phyloP scores from a whole-genome alignment of 2,888 invertebrate species.

The Netelia inedita region DNA sequence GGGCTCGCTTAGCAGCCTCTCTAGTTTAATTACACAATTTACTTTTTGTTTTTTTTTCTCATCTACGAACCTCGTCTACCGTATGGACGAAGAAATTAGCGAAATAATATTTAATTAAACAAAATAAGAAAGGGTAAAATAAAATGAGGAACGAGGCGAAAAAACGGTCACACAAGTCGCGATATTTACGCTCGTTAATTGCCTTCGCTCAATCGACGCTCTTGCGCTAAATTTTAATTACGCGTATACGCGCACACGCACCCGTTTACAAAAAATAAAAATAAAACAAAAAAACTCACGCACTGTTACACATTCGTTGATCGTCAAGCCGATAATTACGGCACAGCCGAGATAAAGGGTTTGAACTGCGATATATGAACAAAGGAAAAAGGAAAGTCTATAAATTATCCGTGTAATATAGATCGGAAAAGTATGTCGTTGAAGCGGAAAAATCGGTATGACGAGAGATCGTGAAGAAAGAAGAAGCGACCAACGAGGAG shows the following conservation, averaged over 20 bases:
- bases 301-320: neutral
- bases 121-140: neutral
- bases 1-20: conserved; percentile 16
- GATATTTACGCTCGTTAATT: conserved; percentile 9
- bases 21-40: conserved; percentile 13
- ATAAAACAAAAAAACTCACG: neutral
- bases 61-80: neutral
- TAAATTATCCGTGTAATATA: neutral
- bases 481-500: neutral
- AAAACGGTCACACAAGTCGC: neutral
- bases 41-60: conserved; percentile 19
- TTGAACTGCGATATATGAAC: neutral
- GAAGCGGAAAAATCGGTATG: too few species aligned
- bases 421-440: too few species aligned
- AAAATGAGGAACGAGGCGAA: neutral
- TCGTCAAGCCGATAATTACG: neutral
- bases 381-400: neutral
- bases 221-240: neutral
- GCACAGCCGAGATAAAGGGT: neutral
- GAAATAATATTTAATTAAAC: neutral
- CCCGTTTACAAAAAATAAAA: conserved; percentile 3
- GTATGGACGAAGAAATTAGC: neutral
- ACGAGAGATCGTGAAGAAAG: neutral
- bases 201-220: conserved; percentile 31
- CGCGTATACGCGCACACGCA: neutral